Evolutionary conservation across 2,797 vertebrate species (phyloP), one percentile per base, ranked within the genome.

Genomic region (Sebastes melanostomus): DNA sequence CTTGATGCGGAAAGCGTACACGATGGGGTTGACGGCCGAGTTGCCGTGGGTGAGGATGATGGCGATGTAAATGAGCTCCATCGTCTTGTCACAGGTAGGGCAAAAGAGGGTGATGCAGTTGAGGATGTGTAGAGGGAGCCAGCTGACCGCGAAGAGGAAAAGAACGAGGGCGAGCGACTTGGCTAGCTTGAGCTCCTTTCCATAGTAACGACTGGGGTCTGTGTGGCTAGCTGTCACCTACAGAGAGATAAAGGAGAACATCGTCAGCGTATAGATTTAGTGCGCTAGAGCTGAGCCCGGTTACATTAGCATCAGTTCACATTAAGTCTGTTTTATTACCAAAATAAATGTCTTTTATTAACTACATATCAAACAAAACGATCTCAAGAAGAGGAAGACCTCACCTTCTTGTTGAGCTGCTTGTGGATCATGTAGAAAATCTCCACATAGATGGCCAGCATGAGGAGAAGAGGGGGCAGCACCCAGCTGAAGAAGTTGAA

Each of bases 401-500:
- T 85, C 25, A 94, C 98, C 93, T 96, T 96, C 92, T 97, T 98
- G 94, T 94, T 97, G 78, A 99, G 97, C 80, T 99, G 98, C 89
- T 95, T 97, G 88, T 98, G 98, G 90, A 99, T 99, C 93, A 99
- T 97, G 93, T 98, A 97, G 95, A 99, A 99, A 83, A 99, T 98
- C 90, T 99, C 98, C 5, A 96, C 88, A 78, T 99, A 99, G 91
- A 99, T 98, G 85, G 96, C 91, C 52, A 98, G 90, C 98, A 99
- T 99, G 77, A 99, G 95, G 30, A 99, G 72, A 63, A 99, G 94
- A 0, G 98, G 98, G 0, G 98, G 98, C 72, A 99, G 95, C 78
- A 99, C 97, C 97, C 98, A 99, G 46, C 97, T 93, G 0, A 99
- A 98, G 93, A 99, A 99, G 95, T 99, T 99, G 94, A 99, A 99